These are phyloP conservation scores for Dreissena rostriformis DNA, from an alignment of 1,140 invertebrate species.

Conservation along the genomic window DNA sequence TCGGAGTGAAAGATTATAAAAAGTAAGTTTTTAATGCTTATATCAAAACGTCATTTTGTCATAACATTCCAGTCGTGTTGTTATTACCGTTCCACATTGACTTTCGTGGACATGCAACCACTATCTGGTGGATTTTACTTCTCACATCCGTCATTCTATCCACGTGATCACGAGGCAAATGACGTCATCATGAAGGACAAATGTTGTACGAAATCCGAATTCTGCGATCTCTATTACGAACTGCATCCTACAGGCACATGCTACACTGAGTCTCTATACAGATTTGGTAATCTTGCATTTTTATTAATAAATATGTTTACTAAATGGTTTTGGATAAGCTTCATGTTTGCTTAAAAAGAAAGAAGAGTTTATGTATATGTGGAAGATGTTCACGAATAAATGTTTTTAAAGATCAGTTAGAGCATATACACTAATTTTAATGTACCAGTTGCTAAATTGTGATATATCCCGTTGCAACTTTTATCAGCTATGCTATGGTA, in stretches of 20 bases:
- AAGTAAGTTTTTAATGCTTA: no score
- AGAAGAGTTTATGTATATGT: no score
- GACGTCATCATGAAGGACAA: conserved; percentile 6
- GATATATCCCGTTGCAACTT: no score
- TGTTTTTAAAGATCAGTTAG: no score
- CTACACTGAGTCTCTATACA: conserved; percentile 14
- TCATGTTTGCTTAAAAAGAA: no score
- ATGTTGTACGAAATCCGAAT: conserved; percentile 5
- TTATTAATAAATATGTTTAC: background rate
- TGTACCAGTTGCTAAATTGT: no score
- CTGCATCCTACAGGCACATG: conserved; percentile 16
- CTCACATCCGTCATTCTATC: background rate
- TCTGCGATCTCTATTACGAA: conserved; percentile 2
- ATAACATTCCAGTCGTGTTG: conserved; percentile 20
- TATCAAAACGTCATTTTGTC: no score
- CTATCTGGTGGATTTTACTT: background rate
- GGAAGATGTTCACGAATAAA: no score
- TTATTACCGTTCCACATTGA: conserved; percentile 3
- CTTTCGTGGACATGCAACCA: background rate
- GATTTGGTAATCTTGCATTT: conserved; percentile 11
- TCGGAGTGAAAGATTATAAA: no score
- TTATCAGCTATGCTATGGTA: no score
- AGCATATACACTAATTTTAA: no score
- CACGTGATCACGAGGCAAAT: background rate
- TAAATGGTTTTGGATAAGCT: no score